Evolutionary conservation across 2,888 invertebrate genomes (phyloP), one percentile per base, ranked within the genome.

Genomic region (Drosophila nigricruria): DNA sequence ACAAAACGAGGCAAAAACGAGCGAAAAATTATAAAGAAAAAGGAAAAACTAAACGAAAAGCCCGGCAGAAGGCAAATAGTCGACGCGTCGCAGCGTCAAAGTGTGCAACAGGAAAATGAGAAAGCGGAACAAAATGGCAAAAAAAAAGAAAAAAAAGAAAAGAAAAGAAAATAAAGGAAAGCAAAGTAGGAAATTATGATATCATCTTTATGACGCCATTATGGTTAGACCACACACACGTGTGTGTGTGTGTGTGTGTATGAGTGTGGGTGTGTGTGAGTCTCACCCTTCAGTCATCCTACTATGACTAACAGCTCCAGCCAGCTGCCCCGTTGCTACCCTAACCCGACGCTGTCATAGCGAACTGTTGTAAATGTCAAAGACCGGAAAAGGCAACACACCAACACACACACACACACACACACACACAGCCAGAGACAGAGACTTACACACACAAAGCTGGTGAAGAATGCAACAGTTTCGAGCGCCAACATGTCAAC

Each of bases 131-230:
- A 71, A 71, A 72, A 61, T 59, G 59, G 42, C 49, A 52, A 54
- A 70, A 75, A 47, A n/a, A 10, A 43, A 16, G 14, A 8, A 23
- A 43, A 25, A 20, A 42, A 20, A 20, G 47, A 18, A 30, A 27
- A 47, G 16, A 25, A 25, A 47, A 27, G n/a, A 47, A 25, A 47
- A 47, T 47, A 47, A 47, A 67, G 70, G 61, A 73, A 84, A 81
- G 82, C 71, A 89, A 82, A 82, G 88, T 79, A 82, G 88, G 82
- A 82, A 88, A 82, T 82, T 82, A 82, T 82, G 82, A 82, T 82
- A 82, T 82, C 82, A 82, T 82, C 86, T 82, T 82, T 82, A 82
- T 82, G 82, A 88, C 88, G 88, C 82, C 82, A 82, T 82, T 88
- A 88, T 79, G 81, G 83, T 80, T 76, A 73, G 57, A 62, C 47